Evolutionary conservation across 1,140 invertebrate genomes (phyloP).

Genomic region (Drosophila arawakana): DNA sequence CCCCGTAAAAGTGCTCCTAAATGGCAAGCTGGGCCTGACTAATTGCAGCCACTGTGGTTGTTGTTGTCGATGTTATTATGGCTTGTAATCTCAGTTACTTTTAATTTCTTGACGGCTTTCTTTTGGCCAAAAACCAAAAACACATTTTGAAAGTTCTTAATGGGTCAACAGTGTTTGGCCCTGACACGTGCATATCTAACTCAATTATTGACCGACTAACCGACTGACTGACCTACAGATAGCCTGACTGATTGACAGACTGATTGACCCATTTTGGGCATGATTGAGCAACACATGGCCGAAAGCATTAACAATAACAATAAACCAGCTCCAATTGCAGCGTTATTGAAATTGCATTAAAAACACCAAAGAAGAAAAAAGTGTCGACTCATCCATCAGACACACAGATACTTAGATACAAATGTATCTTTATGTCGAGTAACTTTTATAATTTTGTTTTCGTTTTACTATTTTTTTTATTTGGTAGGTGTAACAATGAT

Average conservation of each 20-base stretch:
- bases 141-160: slow-evolving; percentile 62
- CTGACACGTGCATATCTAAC: slow-evolving; percentile 4
- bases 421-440: neutral
- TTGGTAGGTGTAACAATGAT: slow-evolving; percentile 23
- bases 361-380: slow-evolving; percentile 39
- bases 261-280: slow-evolving; percentile 55
- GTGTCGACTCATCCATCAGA: slow-evolving; percentile 54
- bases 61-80: neutral
- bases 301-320: slow-evolving; percentile 11
- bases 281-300: slow-evolving; percentile 33
- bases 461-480: neutral
- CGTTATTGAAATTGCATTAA: slow-evolving; percentile 67
- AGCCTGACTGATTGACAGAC: neutral
- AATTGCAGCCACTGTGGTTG: slow-evolving; percentile 56
- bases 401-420: slow-evolving; percentile 13
- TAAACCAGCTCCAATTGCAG: slow-evolving; percentile 52
- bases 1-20: slow-evolving; percentile 52
- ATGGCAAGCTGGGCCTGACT: slow-evolving; percentile 51
- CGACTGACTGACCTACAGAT: neutral
- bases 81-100: slow-evolving; percentile 28
- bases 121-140: slow-evolving; percentile 12
- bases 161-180: slow-evolving; percentile 20
- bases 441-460: neutral
- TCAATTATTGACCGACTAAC: slow-evolving; percentile 1
- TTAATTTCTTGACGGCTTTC: slow-evolving; percentile 63